Conservation (phyloP, 2,797 vertebrate genomes). For the Halcyon chelicuti region DNA sequence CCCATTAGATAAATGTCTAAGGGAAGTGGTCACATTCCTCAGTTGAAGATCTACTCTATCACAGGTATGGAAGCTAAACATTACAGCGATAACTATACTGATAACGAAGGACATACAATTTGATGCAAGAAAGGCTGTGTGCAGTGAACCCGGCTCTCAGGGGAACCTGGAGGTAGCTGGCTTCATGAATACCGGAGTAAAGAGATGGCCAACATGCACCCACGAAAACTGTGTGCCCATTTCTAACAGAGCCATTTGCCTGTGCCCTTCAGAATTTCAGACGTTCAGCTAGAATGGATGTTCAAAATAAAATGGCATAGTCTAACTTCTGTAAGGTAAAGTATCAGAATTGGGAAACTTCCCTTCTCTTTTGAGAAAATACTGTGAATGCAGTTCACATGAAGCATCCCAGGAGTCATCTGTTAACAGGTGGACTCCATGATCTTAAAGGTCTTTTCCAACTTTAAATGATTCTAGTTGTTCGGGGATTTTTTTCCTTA, state of each 20-base stretch:
- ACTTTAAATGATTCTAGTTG: background rate
- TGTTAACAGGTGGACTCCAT: background rate
- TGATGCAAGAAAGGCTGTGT: background rate
- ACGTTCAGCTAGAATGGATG: background rate
- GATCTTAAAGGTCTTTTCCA: background rate
- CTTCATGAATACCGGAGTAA: background rate
- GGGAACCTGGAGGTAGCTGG: background rate
- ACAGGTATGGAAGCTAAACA: background rate
- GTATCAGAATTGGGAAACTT: background rate
- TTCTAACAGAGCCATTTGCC: background rate
- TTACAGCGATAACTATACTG: background rate
- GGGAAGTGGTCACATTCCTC: background rate
- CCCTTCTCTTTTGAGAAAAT: background rate
- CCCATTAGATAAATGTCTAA: background rate
- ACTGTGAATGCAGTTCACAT: background rate
- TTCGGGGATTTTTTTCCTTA: background rate
- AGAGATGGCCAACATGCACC: background rate
- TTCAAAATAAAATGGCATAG: background rate
- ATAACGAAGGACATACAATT: background rate
- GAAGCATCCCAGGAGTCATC: background rate
- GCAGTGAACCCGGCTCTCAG: background rate
- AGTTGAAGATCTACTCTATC: background rate
- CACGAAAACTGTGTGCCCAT: background rate
- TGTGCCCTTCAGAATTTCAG: background rate
- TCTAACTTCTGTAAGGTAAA: background rate